Conservation (phyloP, 1,140 invertebrate genomes). For the Caerostris darwini region DNA sequence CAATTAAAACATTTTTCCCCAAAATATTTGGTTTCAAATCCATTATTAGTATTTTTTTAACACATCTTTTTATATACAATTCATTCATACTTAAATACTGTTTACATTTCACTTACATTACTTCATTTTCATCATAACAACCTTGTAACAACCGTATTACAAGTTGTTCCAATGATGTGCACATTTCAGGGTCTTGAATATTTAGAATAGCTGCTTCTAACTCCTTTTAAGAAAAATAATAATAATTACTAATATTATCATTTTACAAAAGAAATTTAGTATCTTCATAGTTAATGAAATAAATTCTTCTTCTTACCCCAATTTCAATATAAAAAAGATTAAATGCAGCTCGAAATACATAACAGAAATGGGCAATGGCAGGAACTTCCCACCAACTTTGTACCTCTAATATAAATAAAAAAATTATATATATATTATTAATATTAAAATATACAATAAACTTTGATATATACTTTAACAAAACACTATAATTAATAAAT, state of each 20-base stretch:
- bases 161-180: conserved; percentile 92
- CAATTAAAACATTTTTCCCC: too few relatives aligned
- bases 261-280: not conserved
- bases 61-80: not conserved
- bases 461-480: too few relatives aligned
- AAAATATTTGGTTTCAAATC: not conserved
- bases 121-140: conserved; percentile 90
- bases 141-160: conserved; percentile 93
- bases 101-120: conserved; percentile 85
- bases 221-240: conserved; percentile 86
- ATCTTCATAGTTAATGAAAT: not conserved
- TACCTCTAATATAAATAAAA: conserved; percentile 86
- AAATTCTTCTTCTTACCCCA: conserved; percentile 88
- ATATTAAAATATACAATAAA: too few relatives aligned
- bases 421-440: not conserved
- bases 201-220: conserved; percentile 95
- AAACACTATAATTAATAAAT: too few relatives aligned
- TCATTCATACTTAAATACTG: not conserved
- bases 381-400: conserved; percentile 99
- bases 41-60: not conserved
- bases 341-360: conserved; percentile 96
- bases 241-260: not conserved
- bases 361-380: conserved; percentile 98
- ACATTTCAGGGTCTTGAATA: conserved; percentile 89
- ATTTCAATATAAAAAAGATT: conserved; percentile 98